Evolutionary conservation across 2,888 invertebrate genomes (phyloP), one percentile per base, ranked within the genome.

Genomic region (Caenorhabditis macrosperma): DNA sequence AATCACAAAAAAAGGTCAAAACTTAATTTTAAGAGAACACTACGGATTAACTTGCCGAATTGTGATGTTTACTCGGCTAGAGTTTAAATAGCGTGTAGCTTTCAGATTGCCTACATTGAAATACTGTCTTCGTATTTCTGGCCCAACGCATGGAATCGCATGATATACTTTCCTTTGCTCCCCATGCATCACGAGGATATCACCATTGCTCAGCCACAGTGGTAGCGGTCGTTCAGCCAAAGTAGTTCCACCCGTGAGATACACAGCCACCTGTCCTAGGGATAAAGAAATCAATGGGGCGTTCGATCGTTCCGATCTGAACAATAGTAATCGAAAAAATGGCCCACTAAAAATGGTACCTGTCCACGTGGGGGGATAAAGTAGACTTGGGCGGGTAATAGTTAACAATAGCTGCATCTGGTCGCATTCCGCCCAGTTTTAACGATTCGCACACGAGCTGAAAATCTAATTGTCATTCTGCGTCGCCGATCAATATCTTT

Each of bases 361-460:
- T 83, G 30, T 99, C 99, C 0, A 95, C 95, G 90, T 99, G 99
- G 0, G 96, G 95, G 1, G 95, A 95, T 38, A 99, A 92, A 1
- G 95, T 95, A 0, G 96, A 96, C 89, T 96, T 95, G 92, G 95
- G 93, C 85, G 96, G 95, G 91, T 99, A 99, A 91, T 95, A 98
- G 92, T 99, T 99, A 0, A 98, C 93, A 87, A 99, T 98, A 0
- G 95, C 96, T 17, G 99, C 97, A 92, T 99, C 94, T 0, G 97
- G 94, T 69, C 91, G 92, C 90, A 94, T 96, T 60, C 93, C 90
- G 12, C 78, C 72, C 6, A 87, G 76, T n/a, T 91, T 90, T 2
- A 92, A 66, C 2, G 86, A 85, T 24, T 78, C 61, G 15, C 91
- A 90, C 7, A 97, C 92, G 69, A 93, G 92, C 88, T 93, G 74